A percentile compares a stretch with the other conserved stretches of the same genome.
Evolutionary conservation across 2,113 vertebrate genomes (phyloP).

Genomic region (Larimichthys polyactis): DNA sequence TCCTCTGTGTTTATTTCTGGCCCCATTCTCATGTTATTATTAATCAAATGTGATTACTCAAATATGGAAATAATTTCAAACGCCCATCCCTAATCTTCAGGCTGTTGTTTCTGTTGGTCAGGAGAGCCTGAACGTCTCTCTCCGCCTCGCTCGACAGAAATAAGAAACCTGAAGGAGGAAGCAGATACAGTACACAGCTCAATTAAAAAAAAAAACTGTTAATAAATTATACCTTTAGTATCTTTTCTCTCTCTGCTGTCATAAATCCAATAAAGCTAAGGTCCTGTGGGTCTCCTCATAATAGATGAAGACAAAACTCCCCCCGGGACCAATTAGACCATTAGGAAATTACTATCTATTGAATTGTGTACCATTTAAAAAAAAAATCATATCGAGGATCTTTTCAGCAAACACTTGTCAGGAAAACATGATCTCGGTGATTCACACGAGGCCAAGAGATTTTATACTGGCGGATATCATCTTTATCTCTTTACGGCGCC

Average conservation of each 20-base stretch:
- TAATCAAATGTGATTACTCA: too few species aligned
- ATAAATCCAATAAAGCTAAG: constrained; percentile 79
- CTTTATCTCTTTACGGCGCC: constrained; percentile 27
- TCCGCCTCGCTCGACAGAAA: constrained; percentile 29
- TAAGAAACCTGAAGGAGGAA: constrained; percentile 44
- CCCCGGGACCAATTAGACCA: constrained; percentile 81
- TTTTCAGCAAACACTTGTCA: constrained; percentile 60
- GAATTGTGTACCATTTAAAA: constrained; percentile 67
- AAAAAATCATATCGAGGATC: constrained; percentile 64
- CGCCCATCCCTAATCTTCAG: neutral
- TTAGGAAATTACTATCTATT: constrained; percentile 79
- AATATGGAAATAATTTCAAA: too few species aligned
- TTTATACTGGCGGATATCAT: constrained; percentile 17
- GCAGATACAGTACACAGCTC: constrained; percentile 45
- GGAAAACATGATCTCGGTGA: constrained; percentile 45
- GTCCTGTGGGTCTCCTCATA: constrained; percentile 76
- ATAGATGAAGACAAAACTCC: constrained; percentile 77
- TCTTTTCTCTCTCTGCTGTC: constrained; percentile 78
- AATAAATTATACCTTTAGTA: constrained; percentile 80
- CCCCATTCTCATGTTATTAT: too few species aligned
- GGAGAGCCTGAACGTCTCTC: neutral
- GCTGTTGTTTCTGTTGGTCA: constrained; percentile 11
- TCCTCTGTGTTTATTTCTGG: too few species aligned
- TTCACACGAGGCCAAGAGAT: neutral
- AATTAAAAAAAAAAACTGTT: constrained; percentile 66